Base-by-base conservation (phyloP, 2,888 invertebrate species). In the Pteria penguin region DNA sequence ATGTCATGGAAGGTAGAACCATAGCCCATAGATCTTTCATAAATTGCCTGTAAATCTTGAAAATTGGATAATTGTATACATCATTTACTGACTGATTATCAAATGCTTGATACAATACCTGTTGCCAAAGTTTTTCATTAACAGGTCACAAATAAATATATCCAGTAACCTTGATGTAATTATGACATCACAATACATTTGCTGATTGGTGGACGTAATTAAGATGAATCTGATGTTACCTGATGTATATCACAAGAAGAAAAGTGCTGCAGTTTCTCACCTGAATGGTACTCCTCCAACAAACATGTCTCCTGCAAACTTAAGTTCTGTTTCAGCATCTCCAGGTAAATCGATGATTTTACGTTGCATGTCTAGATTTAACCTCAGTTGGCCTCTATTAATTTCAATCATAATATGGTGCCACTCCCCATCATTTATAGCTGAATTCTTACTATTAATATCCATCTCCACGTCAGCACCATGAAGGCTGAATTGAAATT, bases 351-450 rank as follows among this genome's bases (percentile, higher is more conserved):
- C 75, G 5, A 83, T 55, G n/a, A 86, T 79, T 45, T 75, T 72
- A 33, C 76, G 78, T 18, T 74, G 55, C 61, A 71, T 78, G 67
- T 87, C 87, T 52, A 88, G 73, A 58, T 82, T 85, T 67, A 87
- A 86, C 8, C 88, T 78, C 4, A 88, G 78, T 69, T 89, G 97
- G 92, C 97, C 96, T 90, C 96, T 95, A 93, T 97, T 97, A 91
- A 97, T 97, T 93, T 98, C 97, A 79, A 98, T 96, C 96, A 97
- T 96, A 82, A 98, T 95, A 93, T 97, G 97, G 92, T 98, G 98
- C 98, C 98, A 98, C 91, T 97, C 97, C 0, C 97, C 98, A 67
- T 96, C 96, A 90, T 97, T 97, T 63, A 98, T 93, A 90, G 95
- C 95, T 61, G 96, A 94, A 82, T 95, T 95, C n/a, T n/a, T n/a